Evolutionary conservation across 2,888 invertebrate species (phyloP).

Genomic region (Congeria kusceri): DNA sequence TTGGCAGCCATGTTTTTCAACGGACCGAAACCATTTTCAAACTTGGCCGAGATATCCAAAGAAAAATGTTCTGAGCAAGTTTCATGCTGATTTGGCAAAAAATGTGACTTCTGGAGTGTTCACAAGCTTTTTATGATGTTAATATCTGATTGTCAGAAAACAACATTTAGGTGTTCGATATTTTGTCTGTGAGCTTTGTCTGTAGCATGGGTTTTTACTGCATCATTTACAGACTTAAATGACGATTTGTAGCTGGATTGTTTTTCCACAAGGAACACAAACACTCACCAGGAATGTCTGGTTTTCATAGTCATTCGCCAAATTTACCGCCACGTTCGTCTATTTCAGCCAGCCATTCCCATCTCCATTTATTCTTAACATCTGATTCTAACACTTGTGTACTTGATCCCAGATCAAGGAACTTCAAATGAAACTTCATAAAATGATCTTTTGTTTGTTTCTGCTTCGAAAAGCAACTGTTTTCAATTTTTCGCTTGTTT

Average conservation of each 20-base stretch:
- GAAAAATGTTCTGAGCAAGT: too few species aligned
- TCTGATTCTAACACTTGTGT: slow-evolving; percentile 16
- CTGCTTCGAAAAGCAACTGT: too few species aligned
- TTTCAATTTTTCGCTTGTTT: too few species aligned
- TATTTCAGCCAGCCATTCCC: slow-evolving; percentile 31
- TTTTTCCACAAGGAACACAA: slow-evolving; percentile 30
- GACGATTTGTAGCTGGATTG: slow-evolving; percentile 26
- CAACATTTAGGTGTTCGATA: too few species aligned
- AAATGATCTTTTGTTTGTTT: slow-evolving; percentile 13
- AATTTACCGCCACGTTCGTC: slow-evolving; percentile 16
- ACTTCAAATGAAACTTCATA: too few species aligned
- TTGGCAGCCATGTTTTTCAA: too few species aligned
- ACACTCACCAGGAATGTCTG: slow-evolving; percentile 13
- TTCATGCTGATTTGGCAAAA: too few species aligned
- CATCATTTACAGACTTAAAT: slow-evolving; percentile 36
- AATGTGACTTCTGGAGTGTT: too few species aligned
- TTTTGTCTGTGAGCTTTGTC: slow-evolving; percentile 18
- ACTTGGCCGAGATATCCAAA: too few species aligned
- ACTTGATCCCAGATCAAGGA: slow-evolving; percentile 2
- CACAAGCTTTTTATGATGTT: too few species aligned
- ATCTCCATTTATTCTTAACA: slow-evolving; percentile 38
- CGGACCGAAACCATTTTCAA: too few species aligned
- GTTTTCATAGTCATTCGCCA: slow-evolving; percentile 21
- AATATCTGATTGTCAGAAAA: too few species aligned
- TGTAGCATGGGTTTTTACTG: slow-evolving; percentile 20